Base-by-base conservation (phyloP, 2,888 invertebrate species). In the Ceramica pisi region DNA sequence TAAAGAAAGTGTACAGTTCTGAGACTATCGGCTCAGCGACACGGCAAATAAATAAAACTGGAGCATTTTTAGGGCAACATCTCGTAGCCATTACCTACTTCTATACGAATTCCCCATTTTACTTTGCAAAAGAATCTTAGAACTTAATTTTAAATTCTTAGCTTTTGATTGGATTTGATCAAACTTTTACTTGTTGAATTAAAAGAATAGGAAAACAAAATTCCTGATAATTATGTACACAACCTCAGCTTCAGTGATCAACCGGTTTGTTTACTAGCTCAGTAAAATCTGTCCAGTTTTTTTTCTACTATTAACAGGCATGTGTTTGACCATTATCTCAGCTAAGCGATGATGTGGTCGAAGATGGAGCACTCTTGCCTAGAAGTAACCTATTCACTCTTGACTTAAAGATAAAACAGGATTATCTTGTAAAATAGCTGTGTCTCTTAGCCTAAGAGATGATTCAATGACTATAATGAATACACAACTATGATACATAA, bases 161-260 rank as follows among this genome's bases (percentile, higher is more conserved):
- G 16, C n/a, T n/a, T 51, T 23, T 44, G n/a, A 46, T 66, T 46
- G 16, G 53, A 53, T 61, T 66, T 69, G 66, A 71, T 46, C 41
- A 46, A 65, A 67, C 44, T 21, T 46, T 41, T 14, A 44, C 31
- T 63, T 50, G 38, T 41, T 56, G 44, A 57, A 72, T 73, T 51
- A 73, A n/a, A 64, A 57, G 56, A 62, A 38, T 38, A 60, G 31
- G 19, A 73, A 69, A 61, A 68, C 57, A 64, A 53, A 68, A 67
- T 41, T 53, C 14, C 46, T 23, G 31, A 56, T 41, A 60, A 57
- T 74, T 64, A n/a, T n/a, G n/a, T n/a, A 72, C 26, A 46, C 59
- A 59, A 57, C 53, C 31, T 65, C 46, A 68, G 50, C 41, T 67
- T 26, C 61, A 63, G 67, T 56, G 35, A 66, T 65, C 46, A 70